Evolutionary conservation across 1,140 invertebrate species (phyloP), one percentile per base, ranked within the genome.

Genomic region (Drosophila biarmipes): DNA sequence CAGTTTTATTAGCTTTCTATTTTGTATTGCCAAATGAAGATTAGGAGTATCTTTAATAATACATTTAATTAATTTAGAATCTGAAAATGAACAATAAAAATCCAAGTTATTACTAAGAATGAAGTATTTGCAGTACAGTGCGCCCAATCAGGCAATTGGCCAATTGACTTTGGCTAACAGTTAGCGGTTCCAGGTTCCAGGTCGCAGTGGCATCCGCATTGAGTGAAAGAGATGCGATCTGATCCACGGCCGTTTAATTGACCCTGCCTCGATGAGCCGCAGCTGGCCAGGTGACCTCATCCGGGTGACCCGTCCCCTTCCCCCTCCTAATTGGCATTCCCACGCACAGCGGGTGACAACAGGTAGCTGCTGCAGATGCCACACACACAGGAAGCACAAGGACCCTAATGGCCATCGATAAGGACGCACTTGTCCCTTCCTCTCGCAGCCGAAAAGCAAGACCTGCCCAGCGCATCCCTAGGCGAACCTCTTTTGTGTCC

Each of bases 391-490:
- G 61, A 78, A 76, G 66, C 54, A 62, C 56, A 72, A 78, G 84
- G 82, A 86, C 80, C 46, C 54, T 80, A 85, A 87, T 78, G 69
- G 43, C 48, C 61, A 35, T 34, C 72, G 81, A 85, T 85, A 85
- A 85, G 81, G 73, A 69, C 31, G 53, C 57, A 64, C 40, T 66
- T 66, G 62, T 49, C 62, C 53, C 56, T 34, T 51, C 29, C 48
- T 34, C 27, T 19, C 24, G 4, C 6, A 24, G 12, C 2, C 12
- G n/a, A 15, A 56, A 17, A 21, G 11, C 4, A 6, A 15, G 17
- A 29, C 21, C 57, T 31, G 49, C 15, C 15, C 15, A 24, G n/a
- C 37, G 52, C 48, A 64, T 40, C 35, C 37, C 59, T 68, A 73
- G 54, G 49, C 54, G 3, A 35, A 21, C 40, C 29, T 19, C 59